A percentile compares a stretch with the other conserved stretches of the same genome.
phyloP scores from a whole-genome alignment of 2,113 vertebrate species.

The Lonchura striata region DNA sequence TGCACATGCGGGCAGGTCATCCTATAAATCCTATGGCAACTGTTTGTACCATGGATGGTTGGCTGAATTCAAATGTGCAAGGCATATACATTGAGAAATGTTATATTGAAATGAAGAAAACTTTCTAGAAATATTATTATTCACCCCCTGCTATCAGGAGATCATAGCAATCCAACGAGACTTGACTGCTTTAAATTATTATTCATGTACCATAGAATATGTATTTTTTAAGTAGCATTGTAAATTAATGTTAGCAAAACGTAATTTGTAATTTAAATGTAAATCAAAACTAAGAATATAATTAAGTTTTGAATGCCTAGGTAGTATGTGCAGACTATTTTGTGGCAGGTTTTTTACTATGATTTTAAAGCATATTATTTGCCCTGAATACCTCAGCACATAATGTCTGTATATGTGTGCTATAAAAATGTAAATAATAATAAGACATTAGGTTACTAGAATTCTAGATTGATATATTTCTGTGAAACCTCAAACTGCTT shows the following conservation, averaged over 20 bases:
- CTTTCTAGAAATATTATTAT: conserved; percentile 37
- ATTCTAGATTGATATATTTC: not conserved
- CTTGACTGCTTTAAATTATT: conserved; percentile 25
- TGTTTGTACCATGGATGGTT: not conserved
- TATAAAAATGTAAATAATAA: conserved; percentile 36
- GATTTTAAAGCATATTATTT: conserved; percentile 5
- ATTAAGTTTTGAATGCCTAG: conserved; percentile 24
- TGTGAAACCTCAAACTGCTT: not conserved
- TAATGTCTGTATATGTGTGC: not conserved
- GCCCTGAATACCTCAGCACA: not conserved
- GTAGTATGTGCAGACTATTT: not conserved
- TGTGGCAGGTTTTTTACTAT: not conserved
- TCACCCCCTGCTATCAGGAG: not conserved
- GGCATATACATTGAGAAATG: not conserved
- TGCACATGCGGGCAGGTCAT: not conserved
- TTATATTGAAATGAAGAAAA: not conserved
- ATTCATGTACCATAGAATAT: conserved; percentile 47
- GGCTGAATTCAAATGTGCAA: not conserved
- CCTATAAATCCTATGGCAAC: not conserved
- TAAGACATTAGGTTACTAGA: not conserved
- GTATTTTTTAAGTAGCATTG: conserved; percentile 50
- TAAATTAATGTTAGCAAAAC: conserved; percentile 39
- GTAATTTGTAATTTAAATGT: conserved; percentile 65
- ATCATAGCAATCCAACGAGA: conserved; percentile 18
- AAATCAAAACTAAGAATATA: conserved; percentile 55